phyloP scores from a whole-genome alignment of 2,888 invertebrate genomes.

The Papilio demoleus region DNA sequence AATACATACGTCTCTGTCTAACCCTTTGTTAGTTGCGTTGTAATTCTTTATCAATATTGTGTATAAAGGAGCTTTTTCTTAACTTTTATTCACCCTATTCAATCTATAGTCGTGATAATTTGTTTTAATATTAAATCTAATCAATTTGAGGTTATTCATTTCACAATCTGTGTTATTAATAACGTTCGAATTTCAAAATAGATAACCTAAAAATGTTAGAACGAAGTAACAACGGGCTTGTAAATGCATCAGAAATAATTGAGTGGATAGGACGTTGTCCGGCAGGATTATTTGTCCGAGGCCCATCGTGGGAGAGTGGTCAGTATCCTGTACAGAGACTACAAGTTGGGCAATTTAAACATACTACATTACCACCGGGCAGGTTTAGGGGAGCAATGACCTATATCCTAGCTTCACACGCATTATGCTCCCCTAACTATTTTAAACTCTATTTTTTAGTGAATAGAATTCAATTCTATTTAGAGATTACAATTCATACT shows the following conservation, averaged over 20 bases:
- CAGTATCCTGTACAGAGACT: conserved; percentile 78
- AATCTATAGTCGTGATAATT: neutral
- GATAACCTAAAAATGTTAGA: conserved; percentile 12
- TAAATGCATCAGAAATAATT: conserved; percentile 64
- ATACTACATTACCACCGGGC: conserved; percentile 80
- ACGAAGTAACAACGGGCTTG: conserved; percentile 76
- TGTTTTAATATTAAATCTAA: neutral
- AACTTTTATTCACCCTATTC: too few species aligned
- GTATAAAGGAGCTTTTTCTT: too few species aligned
- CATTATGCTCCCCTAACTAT: conserved; percentile 60
- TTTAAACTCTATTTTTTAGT: conserved; percentile 77
- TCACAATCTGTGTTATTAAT: conserved; percentile 31
- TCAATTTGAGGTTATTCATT: too few species aligned
- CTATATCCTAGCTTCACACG: conserved; percentile 78
- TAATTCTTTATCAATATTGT: too few species aligned
- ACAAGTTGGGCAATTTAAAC: conserved; percentile 81
- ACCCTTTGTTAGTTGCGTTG: too few species aligned
- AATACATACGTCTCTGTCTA: too few species aligned
- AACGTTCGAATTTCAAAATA: neutral
- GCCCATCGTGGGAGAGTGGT: conserved; percentile 56
- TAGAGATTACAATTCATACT: conserved; percentile 63
- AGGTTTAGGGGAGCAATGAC: conserved; percentile 83
- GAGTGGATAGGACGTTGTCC: conserved; percentile 50
- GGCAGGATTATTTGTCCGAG: conserved; percentile 63
- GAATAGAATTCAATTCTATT: conserved; percentile 77